Conservation (phyloP, 2,113 vertebrate species). For the Callipepla californica region DNA sequence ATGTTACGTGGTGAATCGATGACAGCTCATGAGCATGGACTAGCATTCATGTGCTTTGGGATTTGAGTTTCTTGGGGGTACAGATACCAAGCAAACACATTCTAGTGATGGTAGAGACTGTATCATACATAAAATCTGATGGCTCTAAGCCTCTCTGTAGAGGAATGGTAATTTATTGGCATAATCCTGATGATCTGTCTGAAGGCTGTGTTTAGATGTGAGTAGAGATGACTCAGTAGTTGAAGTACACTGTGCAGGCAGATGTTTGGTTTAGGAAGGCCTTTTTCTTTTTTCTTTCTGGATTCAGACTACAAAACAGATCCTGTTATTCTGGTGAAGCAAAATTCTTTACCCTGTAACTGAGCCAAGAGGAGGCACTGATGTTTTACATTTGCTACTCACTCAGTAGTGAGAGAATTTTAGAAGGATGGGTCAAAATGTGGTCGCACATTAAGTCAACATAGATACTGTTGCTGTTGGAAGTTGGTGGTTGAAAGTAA, state of each 20-base stretch:
- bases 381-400: not conserved
- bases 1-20: not conserved
- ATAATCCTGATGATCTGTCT: not conserved
- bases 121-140: not conserved
- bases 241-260: not conserved
- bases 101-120: not conserved
- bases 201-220: not conserved
- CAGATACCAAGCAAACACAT: not conserved
- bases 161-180: not conserved
- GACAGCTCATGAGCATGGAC: not conserved
- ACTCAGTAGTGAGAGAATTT: not conserved
- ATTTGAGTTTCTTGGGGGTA: not conserved
- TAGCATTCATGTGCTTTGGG: accelerated
- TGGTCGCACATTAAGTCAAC: not conserved
- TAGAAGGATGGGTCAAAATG: not conserved
- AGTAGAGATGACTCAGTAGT: not conserved
- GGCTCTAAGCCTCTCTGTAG: not conserved
- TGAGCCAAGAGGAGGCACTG: not conserved
- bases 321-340: not conserved
- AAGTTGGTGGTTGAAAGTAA: not conserved
- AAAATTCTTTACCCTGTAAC: not conserved
- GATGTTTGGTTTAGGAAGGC: not conserved
- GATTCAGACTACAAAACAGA: not conserved
- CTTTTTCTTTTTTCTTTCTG: not conserved
- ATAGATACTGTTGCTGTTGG: not conserved